Conservation (phyloP, 2,888 invertebrate species). For the Hydraecia micacea region DNA sequence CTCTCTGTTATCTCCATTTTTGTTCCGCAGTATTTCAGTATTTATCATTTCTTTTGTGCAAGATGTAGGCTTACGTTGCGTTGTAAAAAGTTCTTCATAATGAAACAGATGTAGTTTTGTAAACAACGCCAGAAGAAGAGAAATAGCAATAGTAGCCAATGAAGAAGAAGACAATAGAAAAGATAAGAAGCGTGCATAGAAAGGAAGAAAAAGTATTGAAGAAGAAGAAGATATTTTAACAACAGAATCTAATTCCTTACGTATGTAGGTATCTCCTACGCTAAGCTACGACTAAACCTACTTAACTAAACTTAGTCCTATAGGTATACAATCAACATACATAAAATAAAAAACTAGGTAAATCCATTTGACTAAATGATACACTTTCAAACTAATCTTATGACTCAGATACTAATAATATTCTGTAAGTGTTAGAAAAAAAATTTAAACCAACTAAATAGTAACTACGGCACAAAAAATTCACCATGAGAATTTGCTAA, state of each 20-base stretch:
- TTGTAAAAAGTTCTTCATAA: background rate
- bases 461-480: background rate
- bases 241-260: slow-evolving; percentile 56
- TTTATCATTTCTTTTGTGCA: background rate
- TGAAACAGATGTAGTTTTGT: background rate
- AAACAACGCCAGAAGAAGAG: background rate
- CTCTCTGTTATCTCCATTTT: background rate
- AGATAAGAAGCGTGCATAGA: background rate
- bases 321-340: slow-evolving; percentile 53
- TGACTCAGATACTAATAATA: background rate
- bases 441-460: background rate
- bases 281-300: slow-evolving; percentile 63
- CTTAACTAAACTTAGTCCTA: slow-evolving; percentile 58
- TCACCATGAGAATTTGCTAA: background rate
- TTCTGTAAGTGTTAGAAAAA: background rate
- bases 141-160: background rate
- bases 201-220: background rate
- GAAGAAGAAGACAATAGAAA: background rate
- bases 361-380: slow-evolving; percentile 65
- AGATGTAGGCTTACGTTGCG: background rate
- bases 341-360: slow-evolving; percentile 42
- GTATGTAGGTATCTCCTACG: slow-evolving; percentile 58
- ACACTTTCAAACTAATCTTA: slow-evolving; percentile 1
- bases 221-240: slow-evolving; percentile 14
- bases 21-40: background rate